These are phyloP conservation scores for Prunella strophiata DNA, from an alignment of 2,797 vertebrate genomes.

Conservation along the genomic window DNA sequence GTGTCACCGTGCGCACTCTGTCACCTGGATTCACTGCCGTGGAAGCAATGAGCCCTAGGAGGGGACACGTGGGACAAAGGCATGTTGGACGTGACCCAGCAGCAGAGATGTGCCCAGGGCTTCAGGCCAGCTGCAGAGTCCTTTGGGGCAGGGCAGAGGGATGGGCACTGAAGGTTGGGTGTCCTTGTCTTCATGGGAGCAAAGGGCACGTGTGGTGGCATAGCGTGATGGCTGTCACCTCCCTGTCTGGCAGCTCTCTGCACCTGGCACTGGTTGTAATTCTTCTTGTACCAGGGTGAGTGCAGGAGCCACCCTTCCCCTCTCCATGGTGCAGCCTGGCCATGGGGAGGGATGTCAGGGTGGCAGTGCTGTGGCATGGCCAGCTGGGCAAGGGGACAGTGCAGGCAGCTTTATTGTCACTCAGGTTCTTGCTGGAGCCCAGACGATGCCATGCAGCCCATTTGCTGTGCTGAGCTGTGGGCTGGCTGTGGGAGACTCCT, in stretches of 20 bases:
- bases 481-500: background rate
- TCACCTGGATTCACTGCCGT: fast-evolving
- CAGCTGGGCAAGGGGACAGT: background rate
- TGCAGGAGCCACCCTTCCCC: background rate
- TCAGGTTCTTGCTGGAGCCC: background rate
- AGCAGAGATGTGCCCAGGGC: background rate
- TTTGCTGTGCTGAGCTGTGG: background rate
- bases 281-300: background rate
- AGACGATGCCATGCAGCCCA: fast-evolving
- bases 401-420: background rate
- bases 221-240: fast-evolving
- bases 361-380: background rate
- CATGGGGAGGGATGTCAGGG: fast-evolving
- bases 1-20: fast-evolving
- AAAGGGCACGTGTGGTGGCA: fast-evolving
- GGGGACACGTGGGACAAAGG: fast-evolving
- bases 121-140: background rate
- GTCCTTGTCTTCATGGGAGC: background rate
- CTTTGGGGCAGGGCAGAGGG: fast-evolving
- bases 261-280: background rate
- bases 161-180: fast-evolving
- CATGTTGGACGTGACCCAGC: fast-evolving
- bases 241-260: background rate
- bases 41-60: background rate
- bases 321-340: fast-evolving